Evolutionary conservation across 2,797 vertebrate genomes (phyloP).

Genomic region (Onychomys torridus): DNA sequence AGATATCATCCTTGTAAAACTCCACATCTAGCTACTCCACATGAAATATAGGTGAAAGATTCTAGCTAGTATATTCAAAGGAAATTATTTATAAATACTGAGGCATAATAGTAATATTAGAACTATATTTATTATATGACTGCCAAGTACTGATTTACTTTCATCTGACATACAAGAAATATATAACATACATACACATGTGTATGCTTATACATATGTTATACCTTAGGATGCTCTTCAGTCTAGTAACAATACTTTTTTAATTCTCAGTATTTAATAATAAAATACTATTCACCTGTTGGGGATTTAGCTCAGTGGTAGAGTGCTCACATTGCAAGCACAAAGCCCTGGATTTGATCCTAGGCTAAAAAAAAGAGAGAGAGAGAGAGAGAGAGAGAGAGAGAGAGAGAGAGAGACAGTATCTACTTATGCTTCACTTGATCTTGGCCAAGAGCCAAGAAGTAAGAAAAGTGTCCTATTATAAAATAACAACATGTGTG

Average conservation of each 20-base stretch:
- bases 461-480: neutral
- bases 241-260: neutral
- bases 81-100: conserved; percentile 10
- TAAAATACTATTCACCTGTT: conserved; percentile 11
- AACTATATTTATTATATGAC: conserved; percentile 44
- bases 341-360: too few species aligned
- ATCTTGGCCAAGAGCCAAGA: neutral
- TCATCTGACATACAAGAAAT: neutral
- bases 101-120: neutral
- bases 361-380: too few species aligned
- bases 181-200: neutral
- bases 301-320: too few species aligned
- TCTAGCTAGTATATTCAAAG: neutral
- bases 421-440: neutral
- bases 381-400: too few species aligned
- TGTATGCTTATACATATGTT: neutral
- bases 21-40: neutral
- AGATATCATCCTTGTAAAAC: conserved; percentile 25
- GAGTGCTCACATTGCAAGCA: too few species aligned
- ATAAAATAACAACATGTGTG: neutral
- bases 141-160: neutral
- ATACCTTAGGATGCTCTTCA: neutral
- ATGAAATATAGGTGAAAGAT: conserved; percentile 13
- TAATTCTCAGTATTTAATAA: conserved; percentile 26
- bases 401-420: neutral